Conservation (phyloP, 2,797 vertebrate species). For the Chelon labrosus region DNA sequence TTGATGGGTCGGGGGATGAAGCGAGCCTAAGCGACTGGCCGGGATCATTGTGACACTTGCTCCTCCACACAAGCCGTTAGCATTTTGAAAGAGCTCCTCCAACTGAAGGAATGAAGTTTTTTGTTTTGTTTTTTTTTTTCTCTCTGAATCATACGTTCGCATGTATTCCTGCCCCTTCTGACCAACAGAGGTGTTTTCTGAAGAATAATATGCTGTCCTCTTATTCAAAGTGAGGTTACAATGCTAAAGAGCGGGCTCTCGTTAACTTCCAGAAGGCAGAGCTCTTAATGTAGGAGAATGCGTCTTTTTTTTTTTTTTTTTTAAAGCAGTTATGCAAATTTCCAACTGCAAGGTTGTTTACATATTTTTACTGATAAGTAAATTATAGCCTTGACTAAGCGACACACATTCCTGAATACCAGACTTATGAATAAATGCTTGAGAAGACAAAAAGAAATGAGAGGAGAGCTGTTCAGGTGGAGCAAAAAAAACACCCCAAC, state of each 20-base stretch:
- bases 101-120: constrained; percentile 80
- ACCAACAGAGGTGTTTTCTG: constrained; percentile 49
- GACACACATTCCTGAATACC: constrained; percentile 71
- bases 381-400: constrained; percentile 65
- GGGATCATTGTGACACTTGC: constrained; percentile 57
- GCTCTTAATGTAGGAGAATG: constrained; percentile 57
- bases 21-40: constrained; percentile 81
- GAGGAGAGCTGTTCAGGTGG: constrained; percentile 35
- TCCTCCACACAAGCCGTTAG: constrained; percentile 76
- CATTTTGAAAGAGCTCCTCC: constrained; percentile 75
- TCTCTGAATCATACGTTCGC: constrained; percentile 63
- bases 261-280: constrained; percentile 57
- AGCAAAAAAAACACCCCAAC: constrained; percentile 68
- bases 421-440: constrained; percentile 64
- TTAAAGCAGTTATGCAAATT: constrained; percentile 61
- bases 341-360: constrained; percentile 79
- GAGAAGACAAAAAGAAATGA: constrained; percentile 75
- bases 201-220: constrained; percentile 50
- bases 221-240: constrained; percentile 56
- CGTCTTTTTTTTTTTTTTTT: constrained; percentile 53
- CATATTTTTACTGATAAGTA: constrained; percentile 73
- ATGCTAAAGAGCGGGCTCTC: constrained; percentile 42
- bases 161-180: constrained; percentile 35
- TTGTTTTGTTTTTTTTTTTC: constrained; percentile 31
- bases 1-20: constrained; percentile 99